Percentiles rank a stretch among this genome's conserved stretches.
Evolutionary conservation across 2,888 invertebrate genomes (phyloP).

Genomic region (Norana najaformis): DNA sequence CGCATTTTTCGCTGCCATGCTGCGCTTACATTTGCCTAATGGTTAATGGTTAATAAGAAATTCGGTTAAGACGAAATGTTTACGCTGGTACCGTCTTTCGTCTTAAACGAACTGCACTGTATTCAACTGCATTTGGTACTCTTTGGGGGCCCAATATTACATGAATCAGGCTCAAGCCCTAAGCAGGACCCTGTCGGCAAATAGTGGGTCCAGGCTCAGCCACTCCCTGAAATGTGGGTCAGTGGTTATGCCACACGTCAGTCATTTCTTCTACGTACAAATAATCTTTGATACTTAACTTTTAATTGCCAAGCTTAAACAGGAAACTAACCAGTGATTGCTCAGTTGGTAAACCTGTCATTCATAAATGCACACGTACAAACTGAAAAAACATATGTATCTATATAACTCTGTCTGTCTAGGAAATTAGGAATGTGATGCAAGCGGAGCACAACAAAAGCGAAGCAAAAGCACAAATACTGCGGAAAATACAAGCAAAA

Average conservation of each 20-base stretch:
- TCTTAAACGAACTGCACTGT: too few relatives aligned
- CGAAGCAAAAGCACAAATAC: not conserved
- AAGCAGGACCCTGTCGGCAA: too few relatives aligned
- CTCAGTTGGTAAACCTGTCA: not conserved
- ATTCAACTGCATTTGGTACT: too few relatives aligned
- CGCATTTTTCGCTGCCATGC: too few relatives aligned
- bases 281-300: not conserved
- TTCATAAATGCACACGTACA: not conserved
- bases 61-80: too few relatives aligned
- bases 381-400: not conserved
- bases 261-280: not conserved
- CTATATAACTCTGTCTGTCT: not conserved
- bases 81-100: too few relatives aligned
- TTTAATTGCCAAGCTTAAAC: not conserved
- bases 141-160: too few relatives aligned
- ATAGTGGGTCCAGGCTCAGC: not conserved
- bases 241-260: not conserved
- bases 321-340: not conserved
- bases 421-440: not conserved
- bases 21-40: too few relatives aligned
- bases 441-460: not conserved
- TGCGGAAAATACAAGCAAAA: not conserved
- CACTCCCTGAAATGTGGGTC: not conserved
- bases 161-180: too few relatives aligned
- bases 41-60: too few relatives aligned